Evolutionary conservation across 2,888 invertebrate genomes (phyloP).

Genomic region (Alloscopus bannaensis): DNA sequence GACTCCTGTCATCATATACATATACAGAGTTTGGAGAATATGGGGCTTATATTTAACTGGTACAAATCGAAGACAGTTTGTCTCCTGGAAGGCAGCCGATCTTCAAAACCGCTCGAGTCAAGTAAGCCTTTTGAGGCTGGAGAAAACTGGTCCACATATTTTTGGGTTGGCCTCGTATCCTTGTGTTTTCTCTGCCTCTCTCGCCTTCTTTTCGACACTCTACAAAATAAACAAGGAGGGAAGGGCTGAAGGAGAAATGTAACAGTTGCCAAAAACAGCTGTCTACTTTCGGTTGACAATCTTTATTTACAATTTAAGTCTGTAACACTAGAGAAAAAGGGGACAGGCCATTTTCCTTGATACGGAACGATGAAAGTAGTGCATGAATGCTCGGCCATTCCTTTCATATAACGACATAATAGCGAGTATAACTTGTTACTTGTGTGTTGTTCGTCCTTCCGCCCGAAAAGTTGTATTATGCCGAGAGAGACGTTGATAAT

Average conservation of each 20-base stretch:
- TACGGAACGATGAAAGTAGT: not conserved
- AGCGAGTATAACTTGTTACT: not conserved
- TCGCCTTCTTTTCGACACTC: conserved; percentile 11
- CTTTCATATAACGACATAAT: not conserved
- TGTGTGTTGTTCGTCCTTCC: not conserved
- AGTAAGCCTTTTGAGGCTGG: not conserved
- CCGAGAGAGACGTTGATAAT: conserved; percentile 50
- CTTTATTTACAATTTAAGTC: conserved; percentile 57
- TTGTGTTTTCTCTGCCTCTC: not conserved
- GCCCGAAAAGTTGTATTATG: conserved; percentile 26
- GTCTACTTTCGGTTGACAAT: conserved; percentile 55
- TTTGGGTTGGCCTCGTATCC: no score
- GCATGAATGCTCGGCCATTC: not conserved
- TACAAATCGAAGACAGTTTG: conserved; percentile 17
- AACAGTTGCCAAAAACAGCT: conserved; percentile 59
- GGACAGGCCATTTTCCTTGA: not conserved
- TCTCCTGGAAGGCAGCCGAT: conserved; percentile 16
- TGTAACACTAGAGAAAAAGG: not conserved
- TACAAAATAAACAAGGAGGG: conserved; percentile 40
- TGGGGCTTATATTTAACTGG: no score
- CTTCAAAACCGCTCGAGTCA: conserved; percentile 7
- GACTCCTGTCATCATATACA: no score
- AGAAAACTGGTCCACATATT: not conserved
- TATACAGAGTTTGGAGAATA: not conserved
- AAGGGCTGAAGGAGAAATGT: no score